phyloP scores from a whole-genome alignment of 2,113 vertebrate genomes.

The Oncorhynchus tshawytscha region DNA sequence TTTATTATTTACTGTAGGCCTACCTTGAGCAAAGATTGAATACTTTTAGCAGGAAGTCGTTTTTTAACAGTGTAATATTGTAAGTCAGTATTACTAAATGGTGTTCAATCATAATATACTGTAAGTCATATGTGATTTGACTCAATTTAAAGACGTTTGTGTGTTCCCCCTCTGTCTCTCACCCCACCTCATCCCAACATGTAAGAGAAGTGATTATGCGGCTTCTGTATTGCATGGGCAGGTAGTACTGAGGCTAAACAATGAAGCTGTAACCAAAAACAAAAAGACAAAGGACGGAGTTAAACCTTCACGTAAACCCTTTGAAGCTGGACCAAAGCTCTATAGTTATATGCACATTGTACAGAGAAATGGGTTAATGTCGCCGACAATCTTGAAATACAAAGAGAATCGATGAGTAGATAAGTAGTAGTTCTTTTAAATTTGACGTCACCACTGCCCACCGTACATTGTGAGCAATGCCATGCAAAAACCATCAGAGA shows the following conservation, averaged over 20 bases:
- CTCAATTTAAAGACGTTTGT: neutral
- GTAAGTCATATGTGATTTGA: neutral
- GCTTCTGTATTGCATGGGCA: conserved; percentile 68
- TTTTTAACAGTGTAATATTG: neutral
- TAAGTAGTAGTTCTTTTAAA: conserved; percentile 76
- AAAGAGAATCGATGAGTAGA: conserved; percentile 75
- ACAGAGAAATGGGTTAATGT: conserved; percentile 93
- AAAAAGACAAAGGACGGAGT: conserved; percentile 67
- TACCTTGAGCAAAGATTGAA: neutral
- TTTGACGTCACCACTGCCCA: conserved; percentile 93
- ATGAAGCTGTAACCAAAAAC: conserved; percentile 96
- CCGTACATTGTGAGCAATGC: conserved; percentile 72
- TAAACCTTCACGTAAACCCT: conserved; percentile 88
- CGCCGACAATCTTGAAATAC: conserved; percentile 97
- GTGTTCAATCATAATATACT: no score
- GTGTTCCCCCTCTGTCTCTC: conserved; percentile 9
- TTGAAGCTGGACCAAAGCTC: conserved; percentile 99
- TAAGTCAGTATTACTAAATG: neutral
- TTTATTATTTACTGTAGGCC: neutral
- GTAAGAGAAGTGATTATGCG: conserved; percentile 57
- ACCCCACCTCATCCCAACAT: conserved; percentile 10
- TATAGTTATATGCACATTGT: conserved; percentile 99
- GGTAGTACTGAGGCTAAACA: conserved; percentile 77
- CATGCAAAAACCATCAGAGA: conserved; percentile 58
- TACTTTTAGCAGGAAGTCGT: neutral